Conservation (phyloP, 2,888 invertebrate species). For the Leptopilina myrica region DNA sequence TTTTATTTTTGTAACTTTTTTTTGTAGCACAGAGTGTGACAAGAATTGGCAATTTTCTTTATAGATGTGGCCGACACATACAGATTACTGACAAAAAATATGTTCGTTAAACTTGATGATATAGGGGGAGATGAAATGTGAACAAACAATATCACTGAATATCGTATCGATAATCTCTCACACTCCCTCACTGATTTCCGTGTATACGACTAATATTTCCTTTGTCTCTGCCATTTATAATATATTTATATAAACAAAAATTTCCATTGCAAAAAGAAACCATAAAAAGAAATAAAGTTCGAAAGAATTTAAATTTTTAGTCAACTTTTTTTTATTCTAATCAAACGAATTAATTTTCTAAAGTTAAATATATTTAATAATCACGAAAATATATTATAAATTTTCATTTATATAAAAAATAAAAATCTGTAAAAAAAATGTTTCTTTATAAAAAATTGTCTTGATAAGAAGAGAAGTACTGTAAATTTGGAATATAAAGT, state of each 20-base stretch:
- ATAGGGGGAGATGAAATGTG: constrained; percentile 59
- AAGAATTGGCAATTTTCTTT: constrained; percentile 11
- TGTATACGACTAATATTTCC: constrained; percentile 38
- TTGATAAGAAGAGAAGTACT: background rate
- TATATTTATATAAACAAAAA: background rate
- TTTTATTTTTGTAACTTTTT: background rate
- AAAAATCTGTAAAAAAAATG: background rate
- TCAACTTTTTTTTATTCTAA: too few relatives aligned
- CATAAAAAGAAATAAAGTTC: too few relatives aligned
- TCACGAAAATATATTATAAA: too few relatives aligned
- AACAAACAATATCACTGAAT: constrained; percentile 61
- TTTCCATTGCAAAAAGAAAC: background rate
- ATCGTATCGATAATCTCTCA: constrained; percentile 52
- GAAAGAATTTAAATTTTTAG: too few relatives aligned
- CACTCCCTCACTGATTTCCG: constrained; percentile 58
- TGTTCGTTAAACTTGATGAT: constrained; percentile 44
- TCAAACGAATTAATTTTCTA: too few relatives aligned
- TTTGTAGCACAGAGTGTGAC: background rate
- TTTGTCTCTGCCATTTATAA: constrained; percentile 34
- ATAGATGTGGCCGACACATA: background rate
- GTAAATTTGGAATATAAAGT: background rate
- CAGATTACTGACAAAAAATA: constrained; percentile 41
- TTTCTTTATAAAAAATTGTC: background rate
- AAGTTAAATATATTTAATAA: too few relatives aligned
- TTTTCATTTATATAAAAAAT: background rate